Evolutionary conservation across 2,113 vertebrate genomes (phyloP), one percentile per base, ranked within the genome.

Genomic region (Anguilla rostrata): DNA sequence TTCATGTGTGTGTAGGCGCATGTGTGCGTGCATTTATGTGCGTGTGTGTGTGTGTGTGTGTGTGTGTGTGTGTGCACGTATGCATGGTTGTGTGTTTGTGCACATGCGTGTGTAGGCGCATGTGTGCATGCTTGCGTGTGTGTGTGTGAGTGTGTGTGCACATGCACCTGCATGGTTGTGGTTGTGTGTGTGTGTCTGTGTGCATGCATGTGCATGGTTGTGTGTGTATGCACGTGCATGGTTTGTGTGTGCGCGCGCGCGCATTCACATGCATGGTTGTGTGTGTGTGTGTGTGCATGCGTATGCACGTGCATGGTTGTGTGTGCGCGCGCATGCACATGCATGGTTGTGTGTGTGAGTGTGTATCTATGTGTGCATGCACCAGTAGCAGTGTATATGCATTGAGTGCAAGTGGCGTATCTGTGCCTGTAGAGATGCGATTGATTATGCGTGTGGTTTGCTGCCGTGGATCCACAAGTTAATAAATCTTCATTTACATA

Each of bases 401-500:
- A 57, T 71, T 71, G 53, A 39, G 41, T 46, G 75, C 80, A 49
- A 81, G 83, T 63, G 57, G 5, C 78, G 16, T 60, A 83, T 86
- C 78, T 81, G 83, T 84, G 49, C 81, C 49, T 49, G 78, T 84
- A 87, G 80, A 56, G 78, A 66, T 71, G 57, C 81, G 80, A 89
- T 90, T 93, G 91, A 92, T 91, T 89, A 84, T 83, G 89, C 84
- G 56, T 83, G 87, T 81, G 85, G 29, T 88, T 88, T 89, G 57
- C 66, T 83, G 39, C 81, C 53, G 83, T 20, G 84, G 86, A 84
- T 63, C 57, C 84, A 56, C 78, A 53, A 85, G 87, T 90, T 89
- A 91, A 91, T 92, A 90, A 91, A 92, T 92, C 92, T 92, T 92
- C 89, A 97, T 97, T 97, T 97, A 93, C 95, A 96, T 97, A 95